A percentile compares a stretch with the other conserved stretches of the same genome.
Evolutionary conservation across 2,888 invertebrate genomes (phyloP).

Genomic region (Venustoraphidia nigricollis): DNA sequence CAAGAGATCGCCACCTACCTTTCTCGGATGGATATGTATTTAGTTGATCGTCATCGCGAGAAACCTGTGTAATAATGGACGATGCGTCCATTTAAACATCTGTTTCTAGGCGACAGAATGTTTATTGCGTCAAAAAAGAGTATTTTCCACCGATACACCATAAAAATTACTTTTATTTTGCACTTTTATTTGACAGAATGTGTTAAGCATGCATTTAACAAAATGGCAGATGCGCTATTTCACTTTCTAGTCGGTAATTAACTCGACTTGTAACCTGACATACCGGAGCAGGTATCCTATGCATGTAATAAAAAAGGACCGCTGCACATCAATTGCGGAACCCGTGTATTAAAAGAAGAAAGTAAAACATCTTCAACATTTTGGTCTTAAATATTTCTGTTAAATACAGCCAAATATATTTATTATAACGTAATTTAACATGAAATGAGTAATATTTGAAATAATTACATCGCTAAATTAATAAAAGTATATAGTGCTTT

Average conservation of each 20-base stretch:
- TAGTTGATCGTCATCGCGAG: constrained; percentile 92
- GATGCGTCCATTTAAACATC: constrained; percentile 91
- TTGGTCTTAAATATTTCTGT: too few species aligned
- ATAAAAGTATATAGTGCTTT: too few species aligned
- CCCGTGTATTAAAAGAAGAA: too few species aligned
- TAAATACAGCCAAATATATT: too few species aligned
- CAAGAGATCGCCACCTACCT: constrained; percentile 43
- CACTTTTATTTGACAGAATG: constrained; percentile 3
- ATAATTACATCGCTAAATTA: too few species aligned
- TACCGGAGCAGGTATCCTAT: too few species aligned
- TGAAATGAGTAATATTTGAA: too few species aligned
- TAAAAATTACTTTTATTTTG: constrained; percentile 11
- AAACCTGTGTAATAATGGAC: constrained; percentile 98
- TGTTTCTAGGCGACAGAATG: constrained; percentile 24
- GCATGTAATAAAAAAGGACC: too few species aligned
- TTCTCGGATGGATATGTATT: constrained; percentile 84
- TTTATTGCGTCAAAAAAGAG: constrained; percentile 7
- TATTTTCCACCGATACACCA: constrained; percentile 14
- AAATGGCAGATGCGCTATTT: constrained; percentile 24
- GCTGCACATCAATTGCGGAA: too few species aligned
- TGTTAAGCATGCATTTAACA: constrained; percentile 17
- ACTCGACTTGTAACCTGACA: too few species aligned
- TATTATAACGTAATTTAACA: too few species aligned
- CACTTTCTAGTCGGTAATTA: constrained; percentile 4
- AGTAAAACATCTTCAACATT: too few species aligned